phyloP scores from a whole-genome alignment of 2,797 vertebrate species.

The Streptopelia turtur region DNA sequence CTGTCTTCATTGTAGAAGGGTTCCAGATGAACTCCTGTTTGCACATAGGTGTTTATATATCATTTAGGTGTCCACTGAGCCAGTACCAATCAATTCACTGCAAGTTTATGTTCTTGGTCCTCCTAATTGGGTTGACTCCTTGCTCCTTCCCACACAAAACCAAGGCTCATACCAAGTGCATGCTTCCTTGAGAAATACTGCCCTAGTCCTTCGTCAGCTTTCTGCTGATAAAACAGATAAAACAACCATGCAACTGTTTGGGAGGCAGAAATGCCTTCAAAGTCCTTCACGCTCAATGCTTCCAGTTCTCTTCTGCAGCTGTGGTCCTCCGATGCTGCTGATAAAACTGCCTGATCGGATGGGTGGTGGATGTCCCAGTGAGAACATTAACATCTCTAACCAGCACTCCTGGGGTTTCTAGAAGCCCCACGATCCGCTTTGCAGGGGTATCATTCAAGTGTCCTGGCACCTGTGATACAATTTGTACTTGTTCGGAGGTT shows the following conservation, averaged over 20 bases:
- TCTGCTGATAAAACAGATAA: not conserved
- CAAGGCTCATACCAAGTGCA: accelerated
- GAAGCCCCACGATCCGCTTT: not conserved
- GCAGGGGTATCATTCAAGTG: not conserved
- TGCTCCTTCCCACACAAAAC: not conserved
- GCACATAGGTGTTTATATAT: not conserved
- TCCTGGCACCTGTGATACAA: not conserved
- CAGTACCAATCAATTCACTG: not conserved
- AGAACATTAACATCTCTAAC: not conserved
- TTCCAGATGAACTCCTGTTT: not conserved
- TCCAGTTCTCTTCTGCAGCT: not conserved
- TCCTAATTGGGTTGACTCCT: not conserved
- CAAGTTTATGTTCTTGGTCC: not conserved
- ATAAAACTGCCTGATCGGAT: not conserved
- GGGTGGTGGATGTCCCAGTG: not conserved
- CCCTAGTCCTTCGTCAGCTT: not conserved
- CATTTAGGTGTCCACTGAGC: not conserved
- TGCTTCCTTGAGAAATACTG: not conserved
- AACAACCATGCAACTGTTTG: not conserved
- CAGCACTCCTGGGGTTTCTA: not conserved
- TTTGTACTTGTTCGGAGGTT: not conserved
- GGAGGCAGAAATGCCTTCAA: not conserved
- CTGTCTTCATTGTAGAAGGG: no score
- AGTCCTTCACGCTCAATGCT: not conserved
- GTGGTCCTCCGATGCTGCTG: not conserved